Evolutionary conservation across 1,140 invertebrate species (phyloP).

Genomic region (Leptopilina clavipes): DNA sequence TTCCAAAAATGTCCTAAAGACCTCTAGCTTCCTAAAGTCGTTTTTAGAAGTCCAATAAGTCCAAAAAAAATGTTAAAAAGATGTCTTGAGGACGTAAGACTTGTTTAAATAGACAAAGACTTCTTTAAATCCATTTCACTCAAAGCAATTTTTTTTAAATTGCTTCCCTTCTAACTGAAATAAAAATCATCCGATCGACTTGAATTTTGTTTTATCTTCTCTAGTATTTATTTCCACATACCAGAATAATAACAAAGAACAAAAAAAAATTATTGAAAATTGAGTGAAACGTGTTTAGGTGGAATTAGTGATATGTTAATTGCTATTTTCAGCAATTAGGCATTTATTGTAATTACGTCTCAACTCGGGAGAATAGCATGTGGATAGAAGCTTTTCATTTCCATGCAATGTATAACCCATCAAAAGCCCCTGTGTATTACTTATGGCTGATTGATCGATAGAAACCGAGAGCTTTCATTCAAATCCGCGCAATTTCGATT

Average conservation of each 20-base stretch:
- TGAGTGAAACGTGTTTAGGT: conserved; percentile 1
- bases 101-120: too few relatives aligned
- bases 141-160: too few relatives aligned
- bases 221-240: too few relatives aligned
- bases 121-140: too few relatives aligned
- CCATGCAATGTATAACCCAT: conserved; percentile 55
- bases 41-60: too few relatives aligned
- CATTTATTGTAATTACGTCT: conserved; percentile 56
- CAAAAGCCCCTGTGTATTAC: conserved; percentile 60
- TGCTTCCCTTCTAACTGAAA: too few relatives aligned
- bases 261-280: background rate
- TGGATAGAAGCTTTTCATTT: conserved; percentile 50
- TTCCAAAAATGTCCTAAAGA: too few relatives aligned
- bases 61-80: too few relatives aligned
- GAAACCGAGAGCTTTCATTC: conserved; percentile 37
- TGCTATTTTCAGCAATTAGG: conserved; percentile 30
- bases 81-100: too few relatives aligned
- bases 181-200: too few relatives aligned
- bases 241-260: background rate
- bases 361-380: conserved; percentile 54
- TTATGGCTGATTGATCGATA: conserved; percentile 64
- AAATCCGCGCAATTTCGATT: background rate
- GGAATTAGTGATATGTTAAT: conserved; percentile 10
- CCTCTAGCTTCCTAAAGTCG: too few relatives aligned
- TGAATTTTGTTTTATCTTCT: too few relatives aligned